These are phyloP conservation scores for Spea bombifrons DNA, from an alignment of 2,113 vertebrate species.

Conservation along the genomic window DNA sequence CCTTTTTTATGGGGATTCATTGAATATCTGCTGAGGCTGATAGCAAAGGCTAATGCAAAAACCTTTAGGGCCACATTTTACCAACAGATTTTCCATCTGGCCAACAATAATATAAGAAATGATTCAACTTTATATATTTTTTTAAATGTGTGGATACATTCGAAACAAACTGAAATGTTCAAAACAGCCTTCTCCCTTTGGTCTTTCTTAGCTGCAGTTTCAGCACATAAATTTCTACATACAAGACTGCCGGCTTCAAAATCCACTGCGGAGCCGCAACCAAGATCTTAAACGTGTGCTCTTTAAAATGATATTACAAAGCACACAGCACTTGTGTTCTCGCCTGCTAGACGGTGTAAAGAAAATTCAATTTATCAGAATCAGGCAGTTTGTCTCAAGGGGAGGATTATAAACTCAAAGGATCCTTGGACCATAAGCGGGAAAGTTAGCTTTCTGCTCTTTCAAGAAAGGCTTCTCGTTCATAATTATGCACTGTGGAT, in stretches of 20 bases:
- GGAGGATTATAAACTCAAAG: constrained; percentile 16
- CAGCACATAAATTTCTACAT: not conserved
- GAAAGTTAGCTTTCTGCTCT: constrained; percentile 16
- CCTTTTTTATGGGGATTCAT: too few species aligned
- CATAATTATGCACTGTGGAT: too few species aligned
- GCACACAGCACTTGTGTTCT: not conserved
- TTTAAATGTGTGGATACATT: too few species aligned
- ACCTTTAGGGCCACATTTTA: too few species aligned
- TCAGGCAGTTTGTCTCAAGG: constrained; percentile 5
- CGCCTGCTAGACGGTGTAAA: constrained; percentile 15
- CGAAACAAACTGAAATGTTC: not conserved
- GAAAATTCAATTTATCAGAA: constrained; percentile 21
- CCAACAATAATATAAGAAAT: too few species aligned
- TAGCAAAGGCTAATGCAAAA: too few species aligned
- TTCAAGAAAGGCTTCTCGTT: not conserved
- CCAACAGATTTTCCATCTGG: too few species aligned
- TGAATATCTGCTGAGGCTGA: too few species aligned
- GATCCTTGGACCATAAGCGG: not conserved
- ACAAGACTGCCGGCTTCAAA: not conserved
- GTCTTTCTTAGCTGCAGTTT: not conserved
- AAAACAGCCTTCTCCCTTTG: not conserved
- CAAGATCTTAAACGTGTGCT: not conserved
- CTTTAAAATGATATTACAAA: constrained; percentile 13
- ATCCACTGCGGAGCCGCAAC: not conserved
- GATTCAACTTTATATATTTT: too few species aligned